Evolutionary conservation across 1,140 invertebrate species (phyloP), one percentile per base, ranked within the genome.

Genomic region (Meloidogyne hapla): DNA sequence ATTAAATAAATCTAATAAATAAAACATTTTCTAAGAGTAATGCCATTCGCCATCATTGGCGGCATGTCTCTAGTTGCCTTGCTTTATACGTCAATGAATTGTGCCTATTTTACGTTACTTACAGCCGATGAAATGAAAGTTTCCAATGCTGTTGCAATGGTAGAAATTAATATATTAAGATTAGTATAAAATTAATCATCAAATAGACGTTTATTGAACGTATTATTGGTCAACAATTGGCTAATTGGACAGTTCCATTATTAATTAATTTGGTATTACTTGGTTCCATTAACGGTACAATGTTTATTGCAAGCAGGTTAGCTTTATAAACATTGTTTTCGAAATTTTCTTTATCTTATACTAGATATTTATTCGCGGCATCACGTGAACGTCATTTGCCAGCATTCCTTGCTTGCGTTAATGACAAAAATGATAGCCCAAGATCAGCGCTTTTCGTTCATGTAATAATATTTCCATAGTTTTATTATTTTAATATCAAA

Each of bases 251-350:
- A 0, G 83, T 86, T n/a, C 85, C 84, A 10, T 81, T 86, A 33
- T 69, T 86, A 72, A 80, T 86, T 45, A 73, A 76, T 64, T 48
- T 87, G 28, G 38, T 86, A 13, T 48, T 86, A 8, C 76, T 86
- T 45, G 85, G 85, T 23, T 84, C 84, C 4, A 56, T 86, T n/a
- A 86, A 86, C 62, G 79, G 78, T 21, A 87, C 81, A 42, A 77
- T 86, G 38, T 86, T 86, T 73, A 76, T 65, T 56, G 84, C 80
- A 64, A 78, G 74, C 65, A 76, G 79, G 48, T 56, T n/a, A 5
- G 48, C 0, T 18, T 18, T 48, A 5, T n/a, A n/a, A n/a, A n/a
- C n/a, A 48, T 48, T 48, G 2, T 48, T 5, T 48, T 48, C 15
- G 13, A 18, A 48, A 48, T 48, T n/a, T 48, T 18, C 4, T 48